Evolutionary conservation across 2,113 vertebrate genomes (phyloP), one percentile per base, ranked within the genome.

Genomic region (Pagrus major): DNA sequence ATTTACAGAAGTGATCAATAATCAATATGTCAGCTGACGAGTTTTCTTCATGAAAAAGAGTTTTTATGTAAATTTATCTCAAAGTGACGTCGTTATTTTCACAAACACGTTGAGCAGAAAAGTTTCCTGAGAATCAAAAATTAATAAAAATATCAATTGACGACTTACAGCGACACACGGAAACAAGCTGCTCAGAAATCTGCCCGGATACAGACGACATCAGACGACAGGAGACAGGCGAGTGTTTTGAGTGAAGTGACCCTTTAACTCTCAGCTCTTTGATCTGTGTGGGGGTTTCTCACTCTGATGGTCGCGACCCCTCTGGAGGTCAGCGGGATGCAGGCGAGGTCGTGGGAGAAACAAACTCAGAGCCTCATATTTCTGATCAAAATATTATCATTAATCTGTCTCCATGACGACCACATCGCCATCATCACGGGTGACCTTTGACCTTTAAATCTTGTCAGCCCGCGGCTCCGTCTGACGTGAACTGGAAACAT

Each of bases 271-370:
- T 76, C 56, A 41, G 51, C 41, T 58, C 46, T 65, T 46, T 78
- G 39, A 60, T 76, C 42, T 73, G 49, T 6, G 51, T 18, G 58
- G 41, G 37, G 10, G 73, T 9, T 49, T 84, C 66, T 73, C 78
- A 55, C 1, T 35, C 14, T 65, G 51, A n/a, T 77, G 74, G 64
- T 82, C 56, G 1, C 0, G 65, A 82, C 83, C 83, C 70, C 12
- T n/a, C 55, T 0, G 18, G 64, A 47, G 83, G 80, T 87, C 87
- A 73, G n/a, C n/a, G 21, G 16, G 61, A 15, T 11, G 27, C 74
- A 60, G 67, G 55, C 58, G 20, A 76, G 87, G 86, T 83, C 81
- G 63, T 89, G 87, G 85, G 89, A 91, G 71, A 84, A 80, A 75
- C 54, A 58, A 66, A 71, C 39, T 9, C 49, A n/a, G n/a, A n/a